Percentiles rank a stretch among this genome's conserved stretches.
Conservation (phyloP, 2,888 invertebrate species). For the Cerastoderma edule region DNA sequence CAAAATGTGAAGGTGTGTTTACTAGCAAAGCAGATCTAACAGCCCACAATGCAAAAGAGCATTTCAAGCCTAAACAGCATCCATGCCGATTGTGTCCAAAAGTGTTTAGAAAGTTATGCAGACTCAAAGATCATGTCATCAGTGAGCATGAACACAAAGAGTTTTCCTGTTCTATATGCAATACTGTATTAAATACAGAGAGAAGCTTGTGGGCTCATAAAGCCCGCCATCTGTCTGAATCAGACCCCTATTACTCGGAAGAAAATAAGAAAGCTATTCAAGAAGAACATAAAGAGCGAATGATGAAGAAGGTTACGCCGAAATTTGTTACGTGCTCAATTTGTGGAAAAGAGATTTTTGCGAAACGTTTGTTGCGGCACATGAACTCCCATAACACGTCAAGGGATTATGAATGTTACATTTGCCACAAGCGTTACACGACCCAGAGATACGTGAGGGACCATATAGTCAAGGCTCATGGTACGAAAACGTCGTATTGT, state of each 20-base stretch:
- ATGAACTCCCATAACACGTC: constrained; percentile 35
- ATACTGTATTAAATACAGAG: constrained; percentile 9
- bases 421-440: constrained; percentile 47
- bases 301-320: neutral
- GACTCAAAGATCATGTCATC: constrained; percentile 30
- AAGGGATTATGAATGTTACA: constrained; percentile 43
- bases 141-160: constrained; percentile 19
- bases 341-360: constrained; percentile 32
- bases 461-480: constrained; percentile 42
- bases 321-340: constrained; percentile 26
- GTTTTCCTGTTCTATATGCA: constrained; percentile 39
- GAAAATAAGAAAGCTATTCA: constrained; percentile 36
- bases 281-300: constrained; percentile 29
- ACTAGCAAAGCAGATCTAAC: constrained; percentile 10
- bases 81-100: constrained; percentile 29
- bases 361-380: constrained; percentile 32
- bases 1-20: constrained; percentile 22
- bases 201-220: constrained; percentile 37
- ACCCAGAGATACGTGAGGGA: constrained; percentile 41
- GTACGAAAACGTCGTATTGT: constrained; percentile 16
- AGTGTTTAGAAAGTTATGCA: constrained; percentile 27
- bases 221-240: constrained; percentile 30
- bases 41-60: constrained; percentile 19
- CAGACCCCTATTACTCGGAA: constrained; percentile 36
- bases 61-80: constrained; percentile 12